phyloP scores from a whole-genome alignment of 64 coral and sea anemone genomes.

The Platygyra sinensis region DNA sequence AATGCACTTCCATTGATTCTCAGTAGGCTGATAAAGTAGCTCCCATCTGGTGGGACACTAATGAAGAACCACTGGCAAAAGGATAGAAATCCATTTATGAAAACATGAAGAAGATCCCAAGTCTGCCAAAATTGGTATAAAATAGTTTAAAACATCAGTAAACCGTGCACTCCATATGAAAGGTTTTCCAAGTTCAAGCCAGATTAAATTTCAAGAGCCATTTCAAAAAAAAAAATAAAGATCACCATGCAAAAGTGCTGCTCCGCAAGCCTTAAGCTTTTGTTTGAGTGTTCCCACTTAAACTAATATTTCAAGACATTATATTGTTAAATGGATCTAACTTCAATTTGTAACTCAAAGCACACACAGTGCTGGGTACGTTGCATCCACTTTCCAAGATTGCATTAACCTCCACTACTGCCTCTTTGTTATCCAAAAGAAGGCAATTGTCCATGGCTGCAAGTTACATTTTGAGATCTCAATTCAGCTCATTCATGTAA shows the following conservation, averaged over 20 bases:
- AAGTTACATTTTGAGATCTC: conserved; percentile 13
- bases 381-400: background rate
- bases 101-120: conserved; percentile 48
- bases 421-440: conserved; percentile 11
- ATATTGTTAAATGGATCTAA: conserved; percentile 12
- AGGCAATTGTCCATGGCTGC: conserved; percentile 5
- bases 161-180: background rate
- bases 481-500: too few species aligned
- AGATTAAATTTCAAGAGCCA: background rate
- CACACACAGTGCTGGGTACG: background rate
- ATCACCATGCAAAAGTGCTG: conserved; percentile 2
- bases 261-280: conserved; percentile 22
- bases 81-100: conserved; percentile 43
- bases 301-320: conserved; percentile 33
- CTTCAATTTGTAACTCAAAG: conserved; percentile 1
- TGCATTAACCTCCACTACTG: conserved; percentile 10
- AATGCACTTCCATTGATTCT: conserved; percentile 56
- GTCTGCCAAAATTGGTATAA: conserved; percentile 20
- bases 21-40: conserved; percentile 60
- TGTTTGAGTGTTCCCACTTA: too few species aligned
- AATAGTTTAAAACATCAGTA: background rate
- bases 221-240: conserved; percentile 11
- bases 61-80: conserved; percentile 56
- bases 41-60: conserved; percentile 31
- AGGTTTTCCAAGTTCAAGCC: background rate